Evolutionary conservation across 1,140 invertebrate species (phyloP).

Genomic region (Holcopasites calliopsidis): DNA sequence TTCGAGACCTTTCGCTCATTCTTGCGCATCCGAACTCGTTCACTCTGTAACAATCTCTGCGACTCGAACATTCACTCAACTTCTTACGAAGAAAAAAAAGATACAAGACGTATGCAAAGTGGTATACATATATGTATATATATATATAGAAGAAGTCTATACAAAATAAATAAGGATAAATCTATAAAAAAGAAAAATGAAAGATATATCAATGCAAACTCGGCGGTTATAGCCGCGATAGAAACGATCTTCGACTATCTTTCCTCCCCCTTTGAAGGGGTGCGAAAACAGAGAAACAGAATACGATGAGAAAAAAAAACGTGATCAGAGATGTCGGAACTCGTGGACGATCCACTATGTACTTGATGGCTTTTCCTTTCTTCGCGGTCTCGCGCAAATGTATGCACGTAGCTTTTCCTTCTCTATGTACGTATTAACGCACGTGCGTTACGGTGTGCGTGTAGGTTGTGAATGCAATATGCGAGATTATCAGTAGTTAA

Average conservation of each 20-base stretch:
- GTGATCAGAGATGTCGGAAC: constrained; percentile 18
- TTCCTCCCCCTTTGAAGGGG: too few species aligned
- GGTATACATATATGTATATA: constrained; percentile 51
- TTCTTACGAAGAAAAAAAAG: constrained; percentile 22
- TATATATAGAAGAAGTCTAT: constrained; percentile 70
- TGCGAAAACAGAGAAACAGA: neutral
- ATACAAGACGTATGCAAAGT: constrained; percentile 16
- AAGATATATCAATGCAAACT: constrained; percentile 39
- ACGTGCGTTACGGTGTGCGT: constrained; percentile 56
- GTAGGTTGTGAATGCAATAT: constrained; percentile 55
- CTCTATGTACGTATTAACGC: constrained; percentile 53
- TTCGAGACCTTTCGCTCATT: constrained; percentile 44
- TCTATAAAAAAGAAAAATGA: constrained; percentile 57
- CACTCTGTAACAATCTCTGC: constrained; percentile 40
- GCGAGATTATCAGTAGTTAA: constrained; percentile 49
- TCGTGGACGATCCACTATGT: constrained; percentile 10
- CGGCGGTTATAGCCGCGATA: constrained; percentile 36
- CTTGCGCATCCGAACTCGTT: constrained; percentile 40
- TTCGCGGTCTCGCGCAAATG: constrained; percentile 41
- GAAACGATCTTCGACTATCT: constrained; percentile 28
- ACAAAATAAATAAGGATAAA: constrained; percentile 78
- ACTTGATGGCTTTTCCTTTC: constrained; percentile 10
- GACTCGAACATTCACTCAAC: constrained; percentile 43
- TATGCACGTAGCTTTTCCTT: constrained; percentile 49
- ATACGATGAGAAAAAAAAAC: constrained; percentile 15